Percentiles rank a stretch among this genome's conserved stretches.
Conservation (phyloP, 2,888 invertebrate species). For the Drosophila fungiperda region DNA sequence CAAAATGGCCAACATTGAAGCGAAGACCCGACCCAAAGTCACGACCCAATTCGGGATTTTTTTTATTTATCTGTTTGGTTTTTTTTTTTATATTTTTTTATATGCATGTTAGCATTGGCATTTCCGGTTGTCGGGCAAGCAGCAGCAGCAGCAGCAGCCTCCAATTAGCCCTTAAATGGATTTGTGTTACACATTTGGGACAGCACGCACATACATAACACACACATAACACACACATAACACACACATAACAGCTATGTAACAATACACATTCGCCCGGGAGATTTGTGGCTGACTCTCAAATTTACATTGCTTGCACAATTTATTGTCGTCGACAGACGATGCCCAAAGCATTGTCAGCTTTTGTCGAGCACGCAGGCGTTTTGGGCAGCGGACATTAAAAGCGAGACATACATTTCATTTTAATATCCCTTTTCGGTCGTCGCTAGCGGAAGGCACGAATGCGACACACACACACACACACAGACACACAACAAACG, state of each 20-base stretch:
- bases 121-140: constrained; percentile 49
- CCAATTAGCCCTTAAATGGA: constrained; percentile 80
- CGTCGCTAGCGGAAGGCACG: constrained; percentile 18
- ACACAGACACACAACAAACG: background rate
- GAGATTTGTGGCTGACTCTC: constrained; percentile 63
- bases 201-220: constrained; percentile 14
- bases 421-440: constrained; percentile 67
- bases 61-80: constrained; percentile 2
- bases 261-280: constrained; percentile 50
- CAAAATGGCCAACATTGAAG: constrained; percentile 42
- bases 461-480: constrained; percentile 30
- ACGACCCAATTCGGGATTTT: constrained; percentile 1
- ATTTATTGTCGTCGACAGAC: constrained; percentile 33
- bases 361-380: constrained; percentile 44
- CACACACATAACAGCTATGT: constrained; percentile 38
- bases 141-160: constrained; percentile 30
- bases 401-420: constrained; percentile 73
- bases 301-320: constrained; percentile 53
- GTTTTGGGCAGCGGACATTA: constrained; percentile 59
- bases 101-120: constrained; percentile 43
- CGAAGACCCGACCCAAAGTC: constrained; percentile 22
- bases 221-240: constrained; percentile 25
- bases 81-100: constrained; percentile 10
- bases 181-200: constrained; percentile 72
- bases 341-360: constrained; percentile 8